Base-by-base conservation (phyloP, 2,888 invertebrate species). In the Scaptodrosophila latifasciaeformis region DNA sequence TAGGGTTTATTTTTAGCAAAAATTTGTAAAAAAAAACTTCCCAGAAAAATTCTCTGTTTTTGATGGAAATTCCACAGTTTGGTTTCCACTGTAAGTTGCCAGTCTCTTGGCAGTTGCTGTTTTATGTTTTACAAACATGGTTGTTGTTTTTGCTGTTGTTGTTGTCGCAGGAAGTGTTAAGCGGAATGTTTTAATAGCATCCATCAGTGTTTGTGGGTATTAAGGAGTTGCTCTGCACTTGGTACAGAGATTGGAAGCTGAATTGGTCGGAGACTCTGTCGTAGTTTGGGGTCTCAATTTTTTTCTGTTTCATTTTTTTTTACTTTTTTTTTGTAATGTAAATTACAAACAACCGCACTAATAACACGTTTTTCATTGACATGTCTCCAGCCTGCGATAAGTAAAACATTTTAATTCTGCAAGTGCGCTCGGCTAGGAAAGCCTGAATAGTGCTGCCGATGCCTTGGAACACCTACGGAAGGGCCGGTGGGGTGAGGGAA, bases 161-260 rank as follows among this genome's bases (percentile, higher is more conserved):
- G n/a, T 60, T 81, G 78, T 78, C 79, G 67, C 77, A 78, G 77
- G 78, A 77, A 77, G 81, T 77, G 77, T 78, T 77, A 81, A 78
- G 66, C 70, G 77, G 72, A 81, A 81, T 77, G 81, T 80, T 74
- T 78, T 78, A 78, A 70, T 70, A 68, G 67, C 58, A 49, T 50
- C 43, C 49, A 59, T 19, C 49, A 44, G 54, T 43, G 56, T 46
- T 54, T 49, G 69, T 62, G 55, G 53, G 53, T 44, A 13, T 31
- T 49, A 2, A 9, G 27, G 27, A 5, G 12, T 13, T 29, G n/a
- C 12, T 24, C 15, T 27, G 5, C 13, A 13, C 13, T 29, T 7
- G 40, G 9, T n/a, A 17, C 18, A 18, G 24, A 7, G 24, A 24
- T 24, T 7, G 24, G 24, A 3, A 24, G 19, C 5, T 17, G n/a